These are phyloP conservation scores for Sycophila texana DNA, from an alignment of 2,888 invertebrate genomes.

Conservation along the genomic window DNA sequence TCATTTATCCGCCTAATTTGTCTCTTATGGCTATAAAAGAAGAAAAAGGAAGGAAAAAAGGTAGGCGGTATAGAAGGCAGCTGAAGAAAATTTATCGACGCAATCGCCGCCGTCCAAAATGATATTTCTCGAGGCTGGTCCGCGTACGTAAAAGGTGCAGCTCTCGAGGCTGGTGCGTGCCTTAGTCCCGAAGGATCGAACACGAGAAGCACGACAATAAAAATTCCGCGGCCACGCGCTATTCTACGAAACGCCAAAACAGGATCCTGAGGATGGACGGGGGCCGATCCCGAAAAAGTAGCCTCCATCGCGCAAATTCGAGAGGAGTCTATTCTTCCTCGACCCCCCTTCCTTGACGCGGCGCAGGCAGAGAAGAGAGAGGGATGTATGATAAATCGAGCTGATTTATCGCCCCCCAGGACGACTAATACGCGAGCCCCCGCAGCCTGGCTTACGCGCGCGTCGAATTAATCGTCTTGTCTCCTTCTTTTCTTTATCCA, in stretches of 20 bases:
- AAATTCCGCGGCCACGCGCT: conserved; percentile 31
- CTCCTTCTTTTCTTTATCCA: neutral
- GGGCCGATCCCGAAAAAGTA: conserved; percentile 28
- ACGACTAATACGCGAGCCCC: conserved; percentile 17
- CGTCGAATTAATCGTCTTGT: conserved; percentile 23
- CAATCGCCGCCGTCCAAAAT: conserved; percentile 15
- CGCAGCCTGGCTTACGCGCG: conserved; percentile 39
- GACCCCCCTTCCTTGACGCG: neutral
- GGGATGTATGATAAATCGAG: conserved; percentile 41
- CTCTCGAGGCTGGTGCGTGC: no score
- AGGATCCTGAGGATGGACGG: neutral
- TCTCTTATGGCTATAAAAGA: neutral
- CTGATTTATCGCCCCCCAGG: conserved; percentile 34
- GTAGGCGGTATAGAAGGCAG: neutral
- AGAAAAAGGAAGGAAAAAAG: conserved; percentile 2
- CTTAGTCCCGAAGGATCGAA: neutral
- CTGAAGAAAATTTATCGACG: conserved; percentile 39
- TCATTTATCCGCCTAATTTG: conserved; percentile 42
- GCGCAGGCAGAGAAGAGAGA: neutral
- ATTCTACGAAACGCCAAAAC: conserved; percentile 17
- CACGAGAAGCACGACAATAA: conserved; percentile 26
- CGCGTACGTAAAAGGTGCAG: neutral
- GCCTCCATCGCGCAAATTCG: conserved; percentile 37
- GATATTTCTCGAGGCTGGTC: conserved; percentile 11
- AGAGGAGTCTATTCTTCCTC: conserved; percentile 4